phyloP scores from a whole-genome alignment of 30 jellyfish, hydroid and myxozoan genomes.

The Cassiopea xamachana region DNA sequence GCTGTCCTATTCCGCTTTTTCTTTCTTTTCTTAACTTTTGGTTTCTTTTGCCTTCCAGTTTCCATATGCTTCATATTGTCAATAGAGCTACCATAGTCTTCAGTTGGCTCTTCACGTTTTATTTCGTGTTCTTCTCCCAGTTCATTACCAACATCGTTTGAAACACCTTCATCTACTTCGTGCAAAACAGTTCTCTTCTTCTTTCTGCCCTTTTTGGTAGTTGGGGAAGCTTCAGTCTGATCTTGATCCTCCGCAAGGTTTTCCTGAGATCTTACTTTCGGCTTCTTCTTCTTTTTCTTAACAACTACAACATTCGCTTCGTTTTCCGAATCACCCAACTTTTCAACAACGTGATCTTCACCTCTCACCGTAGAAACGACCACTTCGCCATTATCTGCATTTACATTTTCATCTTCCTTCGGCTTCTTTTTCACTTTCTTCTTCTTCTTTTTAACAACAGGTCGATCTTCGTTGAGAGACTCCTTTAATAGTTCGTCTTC shows the following conservation, averaged over 20 bases:
- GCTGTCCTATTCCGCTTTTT: slow-evolving; percentile 70
- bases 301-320: slow-evolving; percentile 7
- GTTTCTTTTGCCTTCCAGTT: slow-evolving; percentile 20
- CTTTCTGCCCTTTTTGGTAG: slow-evolving; percentile 29
- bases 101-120: not conserved
- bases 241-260: slow-evolving; percentile 9
- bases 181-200: not conserved
- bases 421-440: slow-evolving; percentile 38
- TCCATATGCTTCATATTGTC: slow-evolving; percentile 47
- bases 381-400: not conserved
- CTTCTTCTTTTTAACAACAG: slow-evolving; percentile 39
- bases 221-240: not conserved
- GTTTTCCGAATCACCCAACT: slow-evolving; percentile 4
- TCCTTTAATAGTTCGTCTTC: not conserved
- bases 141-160: slow-evolving; percentile 14
- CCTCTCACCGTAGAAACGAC: not conserved
- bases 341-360: slow-evolving; percentile 12
- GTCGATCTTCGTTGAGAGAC: slow-evolving; percentile 9
- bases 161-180: not conserved
- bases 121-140: not conserved
- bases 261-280: slow-evolving; percentile 10
- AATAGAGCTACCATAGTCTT: not conserved
- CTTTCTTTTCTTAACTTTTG: slow-evolving; percentile 54
- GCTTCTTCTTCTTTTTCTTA: slow-evolving; percentile 30
- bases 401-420: slow-evolving; percentile 6